phyloP scores from a whole-genome alignment of 2,797 vertebrate genomes.

The Antrozous pallidus region DNA sequence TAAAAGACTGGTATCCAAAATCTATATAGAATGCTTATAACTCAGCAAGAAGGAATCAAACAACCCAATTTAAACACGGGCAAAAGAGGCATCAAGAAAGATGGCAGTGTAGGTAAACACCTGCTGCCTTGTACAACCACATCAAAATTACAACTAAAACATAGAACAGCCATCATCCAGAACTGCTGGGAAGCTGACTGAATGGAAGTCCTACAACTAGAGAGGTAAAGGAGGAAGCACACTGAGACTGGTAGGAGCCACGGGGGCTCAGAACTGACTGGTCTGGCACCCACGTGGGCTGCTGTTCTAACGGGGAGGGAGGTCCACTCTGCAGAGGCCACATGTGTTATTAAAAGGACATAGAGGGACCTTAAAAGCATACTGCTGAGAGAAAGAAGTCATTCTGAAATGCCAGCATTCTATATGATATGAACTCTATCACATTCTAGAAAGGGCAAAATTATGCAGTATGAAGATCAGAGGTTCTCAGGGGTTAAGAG shows the following conservation, averaged over 20 bases:
- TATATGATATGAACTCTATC: background rate
- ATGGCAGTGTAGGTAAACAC: too few species aligned
- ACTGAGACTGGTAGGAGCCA: too few species aligned
- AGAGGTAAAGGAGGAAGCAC: too few species aligned
- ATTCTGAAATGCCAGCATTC: background rate
- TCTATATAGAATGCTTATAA: background rate
- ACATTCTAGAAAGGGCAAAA: background rate
- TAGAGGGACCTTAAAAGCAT: background rate
- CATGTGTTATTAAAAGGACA: background rate
- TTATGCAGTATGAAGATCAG: background rate
- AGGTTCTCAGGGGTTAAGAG: background rate
- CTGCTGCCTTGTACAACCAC: too few species aligned
- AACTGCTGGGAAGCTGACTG: too few species aligned
- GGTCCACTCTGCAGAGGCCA: too few species aligned
- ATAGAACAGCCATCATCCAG: too few species aligned
- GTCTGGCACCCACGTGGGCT: too few species aligned
- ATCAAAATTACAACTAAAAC: too few species aligned
- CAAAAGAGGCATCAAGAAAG: background rate
- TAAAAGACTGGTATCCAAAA: background rate
- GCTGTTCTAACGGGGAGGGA: too few species aligned
- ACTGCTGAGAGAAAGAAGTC: background rate
- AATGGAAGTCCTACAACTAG: too few species aligned
- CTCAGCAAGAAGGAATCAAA: background rate
- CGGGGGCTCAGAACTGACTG: too few species aligned
- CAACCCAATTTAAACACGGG: background rate